Percentiles rank a stretch among this genome's conserved stretches.
These are phyloP conservation scores for Seison nebaliae DNA, from an alignment of 1,140 invertebrate genomes.

Conservation along the genomic window DNA sequence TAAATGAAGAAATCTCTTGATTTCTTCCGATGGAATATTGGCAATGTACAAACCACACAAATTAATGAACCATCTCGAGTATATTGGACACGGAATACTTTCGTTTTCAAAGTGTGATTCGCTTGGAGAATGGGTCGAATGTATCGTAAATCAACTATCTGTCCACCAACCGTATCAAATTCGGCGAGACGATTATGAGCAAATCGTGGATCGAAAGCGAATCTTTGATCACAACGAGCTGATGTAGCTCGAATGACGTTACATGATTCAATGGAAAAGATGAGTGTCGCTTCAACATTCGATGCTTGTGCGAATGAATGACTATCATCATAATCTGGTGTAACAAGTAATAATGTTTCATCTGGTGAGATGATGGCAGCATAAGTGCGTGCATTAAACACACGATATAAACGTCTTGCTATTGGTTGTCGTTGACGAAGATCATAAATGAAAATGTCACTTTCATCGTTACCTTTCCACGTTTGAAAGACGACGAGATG, in stretches of 20 bases:
- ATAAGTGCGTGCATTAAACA: not conserved
- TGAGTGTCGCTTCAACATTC: not conserved
- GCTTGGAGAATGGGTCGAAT: not conserved
- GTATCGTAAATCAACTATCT: not conserved
- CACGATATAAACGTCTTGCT: not conserved
- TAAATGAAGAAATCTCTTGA: not conserved
- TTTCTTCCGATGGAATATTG: not conserved
- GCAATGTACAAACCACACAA: not conserved
- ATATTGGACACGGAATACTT: slow-evolving; percentile 1
- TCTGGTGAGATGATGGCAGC: not conserved
- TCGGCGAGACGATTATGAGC: not conserved
- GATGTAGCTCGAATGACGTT: not conserved
- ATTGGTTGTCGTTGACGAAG: not conserved
- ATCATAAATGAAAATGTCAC: not conserved
- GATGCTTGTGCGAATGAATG: not conserved
- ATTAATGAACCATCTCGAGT: not conserved
- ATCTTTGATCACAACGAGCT: slow-evolving; percentile 2
- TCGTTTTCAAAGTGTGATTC: slow-evolving; percentile 2
- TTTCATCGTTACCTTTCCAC: slow-evolving; percentile 2
- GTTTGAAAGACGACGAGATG: slow-evolving; percentile 1
- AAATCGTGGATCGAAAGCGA: slow-evolving; percentile 1
- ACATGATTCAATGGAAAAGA: not conserved
- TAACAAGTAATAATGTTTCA: not conserved
- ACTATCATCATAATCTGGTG: slow-evolving; percentile 2
- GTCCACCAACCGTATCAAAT: slow-evolving; percentile 1